Base-by-base conservation (phyloP, 2,113 vertebrate genomes). In the Indicator maculatus region DNA sequence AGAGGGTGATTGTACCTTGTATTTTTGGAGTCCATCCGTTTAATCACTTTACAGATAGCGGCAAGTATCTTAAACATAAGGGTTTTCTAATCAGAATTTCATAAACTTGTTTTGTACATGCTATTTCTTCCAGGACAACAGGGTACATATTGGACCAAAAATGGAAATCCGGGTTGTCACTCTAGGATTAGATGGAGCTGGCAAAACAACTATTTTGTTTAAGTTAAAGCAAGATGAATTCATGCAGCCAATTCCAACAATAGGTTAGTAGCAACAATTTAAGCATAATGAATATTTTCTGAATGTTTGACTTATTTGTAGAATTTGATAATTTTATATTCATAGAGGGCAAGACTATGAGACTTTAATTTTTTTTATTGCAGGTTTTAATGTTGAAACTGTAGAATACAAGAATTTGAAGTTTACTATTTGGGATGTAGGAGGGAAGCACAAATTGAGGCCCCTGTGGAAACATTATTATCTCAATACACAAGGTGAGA, bases 381-480 rank as follows among this genome's bases (percentile, higher is more conserved):
- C 84, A 98, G 99, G 99, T 96, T 99, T 99, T 97, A 99, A 99
- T 60, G 99, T 99, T 95, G 99, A 99, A 98, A 99, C 99, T 4
- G 99, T 99, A 58, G 99, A 99, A 97, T 99, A 99, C 94, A 99
- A 99, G 98, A 99, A 99, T 96, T 92, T 99, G 79, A 99, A 99
- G 95, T 99, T 99, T 98, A 99, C 99, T 67, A 99, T 99, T 97
- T 99, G 99, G 99, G 99, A 99, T 88, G 99, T 99, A 69, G 99
- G 99, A 92, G 99, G 99, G 58, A 99, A 99, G 91, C 99, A 99
- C 77, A 99, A 99, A 94, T 98, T 99, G 89, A 98, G 99, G 53
- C 99, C 99, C 9, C 97, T 99, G 23, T 99, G 99, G 99, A 99
- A 99, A 93, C 99, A 99, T 97, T 99, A 99, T 96, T 99, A 99